These are phyloP conservation scores for Synanthedon vespiformis DNA, from an alignment of 2,888 invertebrate species.

Conservation along the genomic window DNA sequence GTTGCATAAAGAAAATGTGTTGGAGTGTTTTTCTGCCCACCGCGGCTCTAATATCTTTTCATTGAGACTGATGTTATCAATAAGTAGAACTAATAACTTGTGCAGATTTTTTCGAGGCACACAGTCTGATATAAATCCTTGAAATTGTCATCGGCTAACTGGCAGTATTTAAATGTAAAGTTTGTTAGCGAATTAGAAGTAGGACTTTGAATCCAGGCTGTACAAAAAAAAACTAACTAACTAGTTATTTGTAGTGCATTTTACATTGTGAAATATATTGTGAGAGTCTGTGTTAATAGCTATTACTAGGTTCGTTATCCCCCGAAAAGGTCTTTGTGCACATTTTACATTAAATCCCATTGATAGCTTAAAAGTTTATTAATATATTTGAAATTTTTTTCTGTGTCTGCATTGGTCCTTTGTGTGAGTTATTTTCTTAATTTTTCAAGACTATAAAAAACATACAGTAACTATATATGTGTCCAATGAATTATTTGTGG, in stretches of 20 bases:
- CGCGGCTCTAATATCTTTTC: constrained; percentile 39
- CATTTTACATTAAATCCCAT: constrained; percentile 9
- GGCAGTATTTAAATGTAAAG: constrained; percentile 46
- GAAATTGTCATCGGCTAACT: constrained; percentile 17
- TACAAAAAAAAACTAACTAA: constrained; percentile 33
- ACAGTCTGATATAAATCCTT: background rate
- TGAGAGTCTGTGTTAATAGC: constrained; percentile 55
- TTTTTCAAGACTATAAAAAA: no score
- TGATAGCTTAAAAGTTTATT: no score
- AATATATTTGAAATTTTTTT: no score
- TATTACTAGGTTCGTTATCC: constrained; percentile 38
- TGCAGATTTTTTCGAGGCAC: background rate
- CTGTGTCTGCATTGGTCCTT: no score
- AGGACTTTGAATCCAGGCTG: constrained; percentile 64
- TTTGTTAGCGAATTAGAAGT: constrained; percentile 61
- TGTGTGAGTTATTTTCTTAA: no score
- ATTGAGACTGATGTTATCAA: constrained; percentile 61
- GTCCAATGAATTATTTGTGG: no score
- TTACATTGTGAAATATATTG: constrained; percentile 54
- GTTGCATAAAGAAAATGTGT: no score
- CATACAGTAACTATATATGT: no score
- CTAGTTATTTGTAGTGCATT: constrained; percentile 65
- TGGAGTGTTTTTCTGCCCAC: no score
- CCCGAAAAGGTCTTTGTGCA: constrained; percentile 27
- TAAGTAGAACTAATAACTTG: constrained; percentile 22